These are phyloP conservation scores for Hormiphora californensis DNA, from an alignment of 37 sponge, comb jelly and placozoan species.

Conservation along the genomic window DNA sequence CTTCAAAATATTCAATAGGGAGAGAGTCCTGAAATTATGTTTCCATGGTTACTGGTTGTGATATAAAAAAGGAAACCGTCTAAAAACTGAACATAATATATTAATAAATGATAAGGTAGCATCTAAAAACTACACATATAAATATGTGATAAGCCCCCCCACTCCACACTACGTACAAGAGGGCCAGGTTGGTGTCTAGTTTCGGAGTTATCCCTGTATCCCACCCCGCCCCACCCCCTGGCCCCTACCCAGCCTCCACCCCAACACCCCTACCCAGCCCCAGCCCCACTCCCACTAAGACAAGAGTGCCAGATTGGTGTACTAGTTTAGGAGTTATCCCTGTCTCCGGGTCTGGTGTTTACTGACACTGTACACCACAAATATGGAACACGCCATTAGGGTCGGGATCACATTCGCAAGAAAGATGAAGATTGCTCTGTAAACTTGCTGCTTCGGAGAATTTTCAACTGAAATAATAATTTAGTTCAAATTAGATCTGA, in stretches of 20 bases:
- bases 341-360: not conserved
- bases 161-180: not conserved
- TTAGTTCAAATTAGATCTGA: not conserved
- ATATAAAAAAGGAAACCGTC: no score
- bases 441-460: not conserved
- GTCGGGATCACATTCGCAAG: slow-evolving; percentile 14
- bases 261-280: no score
- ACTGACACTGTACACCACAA: slow-evolving; percentile 17
- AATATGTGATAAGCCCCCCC: no score
- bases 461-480: slow-evolving; percentile 49
- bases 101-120: no score
- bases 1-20: slow-evolving; percentile 3
- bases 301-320: slow-evolving; percentile 18
- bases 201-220: not conserved
- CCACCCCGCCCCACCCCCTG: no score
- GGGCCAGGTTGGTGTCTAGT: not conserved
- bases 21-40: slow-evolving; percentile 17
- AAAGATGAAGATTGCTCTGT: slow-evolving; percentile 35
- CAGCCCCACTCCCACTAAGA: no score
- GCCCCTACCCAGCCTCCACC: no score
- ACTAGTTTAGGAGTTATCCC: not conserved
- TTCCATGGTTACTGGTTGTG: no score
- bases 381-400: slow-evolving; percentile 39
- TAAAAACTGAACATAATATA: no score
- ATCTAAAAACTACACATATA: no score